phyloP scores from a whole-genome alignment of 2,113 vertebrate species.

The Brevimyrus niger region DNA sequence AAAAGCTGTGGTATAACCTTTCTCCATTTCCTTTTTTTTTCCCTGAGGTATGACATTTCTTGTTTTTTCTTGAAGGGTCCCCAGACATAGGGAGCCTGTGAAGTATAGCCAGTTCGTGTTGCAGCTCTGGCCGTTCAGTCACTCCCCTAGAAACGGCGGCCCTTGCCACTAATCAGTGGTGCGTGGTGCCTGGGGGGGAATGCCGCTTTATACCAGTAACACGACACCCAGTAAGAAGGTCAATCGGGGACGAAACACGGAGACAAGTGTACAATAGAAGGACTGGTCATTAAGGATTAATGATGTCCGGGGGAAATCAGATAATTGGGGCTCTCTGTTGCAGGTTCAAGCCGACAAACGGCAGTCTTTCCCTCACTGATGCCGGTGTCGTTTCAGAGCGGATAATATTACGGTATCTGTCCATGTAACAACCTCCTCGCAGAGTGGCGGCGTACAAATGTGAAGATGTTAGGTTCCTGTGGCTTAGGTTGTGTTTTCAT shows the following conservation, averaged over 20 bases:
- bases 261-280: slow-evolving; percentile 31
- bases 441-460: neutral
- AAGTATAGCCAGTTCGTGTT: neutral
- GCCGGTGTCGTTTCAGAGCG: neutral
- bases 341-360: neutral
- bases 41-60: too few relatives aligned
- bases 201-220: neutral
- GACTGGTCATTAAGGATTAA: slow-evolving; percentile 1
- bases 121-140: neutral
- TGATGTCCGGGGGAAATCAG: slow-evolving; percentile 12
- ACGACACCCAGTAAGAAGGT: neutral
- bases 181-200: neutral
- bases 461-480: neutral
- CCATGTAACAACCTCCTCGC: neutral
- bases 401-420: neutral
- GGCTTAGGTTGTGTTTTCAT: neutral
- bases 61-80: neutral
- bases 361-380: neutral
- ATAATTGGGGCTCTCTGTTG: slow-evolving; percentile 38
- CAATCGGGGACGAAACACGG: neutral
- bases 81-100: neutral
- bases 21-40: neutral
- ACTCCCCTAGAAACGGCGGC: neutral
- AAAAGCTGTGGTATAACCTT: neutral
- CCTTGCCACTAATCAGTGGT: neutral